Base-by-base conservation (phyloP, 2,888 invertebrate genomes). In the Rosalia funebris region DNA sequence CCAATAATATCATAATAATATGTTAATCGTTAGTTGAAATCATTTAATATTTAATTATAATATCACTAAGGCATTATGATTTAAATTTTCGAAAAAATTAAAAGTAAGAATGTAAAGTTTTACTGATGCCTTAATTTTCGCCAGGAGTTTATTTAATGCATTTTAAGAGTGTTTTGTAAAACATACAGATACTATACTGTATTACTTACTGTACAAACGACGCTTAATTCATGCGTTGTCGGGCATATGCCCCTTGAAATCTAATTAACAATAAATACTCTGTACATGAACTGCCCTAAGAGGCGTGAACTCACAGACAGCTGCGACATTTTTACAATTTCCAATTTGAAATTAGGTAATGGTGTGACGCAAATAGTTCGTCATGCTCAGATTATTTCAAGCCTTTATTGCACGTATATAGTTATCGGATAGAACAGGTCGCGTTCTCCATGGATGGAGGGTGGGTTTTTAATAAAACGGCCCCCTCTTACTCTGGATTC, bases 391-490 rank as follows among this genome's bases (percentile, higher is more conserved):
- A 59, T 60, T 67, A 63, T 57, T 65, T 55, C 69, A 62, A 63
- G 60, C 63, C 57, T 63, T 60, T 54, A 57, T 60, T 57, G 52
- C 56, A 42, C 55, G 44, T 55, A 41, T 54, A 59, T 57, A 14
- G 46, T 39, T 47, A 61, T 63, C 60, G 39, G 44, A 61, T 64
- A 37, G 45, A 57, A 55, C 66, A 66, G 66, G 66, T 66, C 56
- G 55, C 50, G 34, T 46, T 60, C 41, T 46, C 61, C 61, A 57
- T 65, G 62, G 56, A 62, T 64, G 63, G 63, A 62, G 72, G 74
- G 74, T 70, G 68, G 64, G 65, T 60, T 73, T 73, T 73, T 71
- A 72, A 71, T 71, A 69, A 67, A 65, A 63, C 55, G 60, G 57
- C 62, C 71, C 74, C 72, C 66, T 58, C 62, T 52, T 55, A 57